Conservation (phyloP, 2,113 vertebrate genomes). For the Oncorhynchus gorbuscha region DNA sequence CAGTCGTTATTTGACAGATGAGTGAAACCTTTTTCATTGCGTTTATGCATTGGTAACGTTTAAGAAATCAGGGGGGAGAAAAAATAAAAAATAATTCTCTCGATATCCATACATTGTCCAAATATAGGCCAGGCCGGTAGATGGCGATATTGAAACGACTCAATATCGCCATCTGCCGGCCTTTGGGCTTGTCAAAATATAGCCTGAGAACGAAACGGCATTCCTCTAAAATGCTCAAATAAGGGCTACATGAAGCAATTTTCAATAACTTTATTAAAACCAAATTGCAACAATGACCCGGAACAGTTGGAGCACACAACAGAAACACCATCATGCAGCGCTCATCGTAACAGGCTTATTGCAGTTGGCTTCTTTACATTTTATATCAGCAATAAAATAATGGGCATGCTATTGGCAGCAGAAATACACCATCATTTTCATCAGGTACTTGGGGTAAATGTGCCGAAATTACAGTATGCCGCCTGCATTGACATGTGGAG, state of each 20-base stretch:
- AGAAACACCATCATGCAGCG: constrained; percentile 77
- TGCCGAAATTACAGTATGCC: constrained; percentile 42
- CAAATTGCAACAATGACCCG: constrained; percentile 75
- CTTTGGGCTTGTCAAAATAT: too few relatives aligned
- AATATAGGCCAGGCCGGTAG: too few relatives aligned
- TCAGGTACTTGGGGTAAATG: constrained; percentile 1
- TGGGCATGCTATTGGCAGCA: constrained; percentile 63
- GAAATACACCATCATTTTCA: constrained; percentile 12
- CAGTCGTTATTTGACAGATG: too few relatives aligned
- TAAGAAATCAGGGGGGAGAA: too few relatives aligned
- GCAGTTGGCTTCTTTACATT: constrained; percentile 70
- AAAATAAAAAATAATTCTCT: too few relatives aligned
- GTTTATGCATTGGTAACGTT: too few relatives aligned
- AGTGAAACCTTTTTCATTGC: too few relatives aligned
- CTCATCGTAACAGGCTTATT: constrained; percentile 72
- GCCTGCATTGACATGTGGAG: constrained; percentile 49
- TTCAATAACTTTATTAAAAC: constrained; percentile 77
- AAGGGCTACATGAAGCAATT: constrained; percentile 27
- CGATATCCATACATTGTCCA: too few relatives aligned
- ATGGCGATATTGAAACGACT: too few relatives aligned
- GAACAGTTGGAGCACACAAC: constrained; percentile 74
- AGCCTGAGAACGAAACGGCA: neutral
- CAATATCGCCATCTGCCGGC: too few relatives aligned
- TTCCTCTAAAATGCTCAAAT: neutral
- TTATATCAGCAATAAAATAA: constrained; percentile 65